Base-by-base conservation (phyloP, 2,888 invertebrate genomes). In the Halictus ligatus region DNA sequence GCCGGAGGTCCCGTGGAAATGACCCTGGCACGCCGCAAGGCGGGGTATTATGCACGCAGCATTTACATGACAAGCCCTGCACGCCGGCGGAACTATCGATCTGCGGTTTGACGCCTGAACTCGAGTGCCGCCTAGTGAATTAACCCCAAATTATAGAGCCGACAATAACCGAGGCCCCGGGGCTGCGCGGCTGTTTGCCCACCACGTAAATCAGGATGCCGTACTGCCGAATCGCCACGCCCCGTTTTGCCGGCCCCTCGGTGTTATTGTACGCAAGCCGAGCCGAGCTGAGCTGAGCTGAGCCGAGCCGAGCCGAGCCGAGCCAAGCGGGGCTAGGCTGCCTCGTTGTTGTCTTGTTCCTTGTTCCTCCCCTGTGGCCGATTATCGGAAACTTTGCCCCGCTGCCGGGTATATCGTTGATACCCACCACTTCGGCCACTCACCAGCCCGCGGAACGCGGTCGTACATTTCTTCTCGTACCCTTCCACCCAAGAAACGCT, bases 81-180 rank as follows among this genome's bases (percentile, higher is more conserved):
- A 83, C 90, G 89, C 90, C 90, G 89, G 90, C 91, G 90, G 91
- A 93, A 93, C 94, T 94, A 95, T 95, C 94, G 95, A 95, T 95
- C 93, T 94, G 94, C 88, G 94, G 95, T 94, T 95, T 94, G 94
- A 94, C 93, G 94, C 93, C 93, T 91, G 92, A 92, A 93, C 92
- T 92, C 91, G 92, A 92, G 91, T 92, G 92, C 93, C 91, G 93
- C 92, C 93, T 91, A 92, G 92, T 94, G 94, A 94, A 95, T 95
- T 94, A 94, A 94, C 94, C 94, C 93, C 92, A 94, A 95, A 94
- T 95, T 94, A 94, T 93, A 94, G 94, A 92, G 92, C 93, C 93
- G 93, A 94, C 94, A 93, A 94, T 94, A 93, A 94, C 92, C 92
- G 90, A 89, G 91, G 80, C 86, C 86, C 60, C 83, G 64, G 71